phyloP scores from a whole-genome alignment of 1,140 invertebrate genomes.

The Apolygus lucorum region DNA sequence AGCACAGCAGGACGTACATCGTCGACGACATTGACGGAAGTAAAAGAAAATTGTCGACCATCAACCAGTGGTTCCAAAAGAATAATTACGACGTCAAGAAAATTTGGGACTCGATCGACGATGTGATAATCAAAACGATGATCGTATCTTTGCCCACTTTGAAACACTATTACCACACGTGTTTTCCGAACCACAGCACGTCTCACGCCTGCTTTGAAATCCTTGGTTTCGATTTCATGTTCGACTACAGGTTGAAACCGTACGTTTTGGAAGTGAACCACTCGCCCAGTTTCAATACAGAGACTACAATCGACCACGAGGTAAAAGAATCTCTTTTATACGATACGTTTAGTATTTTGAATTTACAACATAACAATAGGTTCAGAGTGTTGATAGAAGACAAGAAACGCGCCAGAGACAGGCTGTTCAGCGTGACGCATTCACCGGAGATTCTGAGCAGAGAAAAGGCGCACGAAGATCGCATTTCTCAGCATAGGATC shows the following conservation, averaged over 20 bases:
- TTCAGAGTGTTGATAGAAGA: conserved; percentile 62
- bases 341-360: conserved; percentile 75
- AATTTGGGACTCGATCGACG: conserved; percentile 75
- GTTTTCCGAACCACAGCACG: conserved; percentile 74
- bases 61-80: conserved; percentile 29
- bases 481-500: conserved; percentile 37
- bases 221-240: conserved; percentile 76
- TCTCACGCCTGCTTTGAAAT: conserved; percentile 84
- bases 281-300: conserved; percentile 83
- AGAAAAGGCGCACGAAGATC: not conserved
- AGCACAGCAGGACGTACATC: conserved; percentile 71
- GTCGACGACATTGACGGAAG: conserved; percentile 69
- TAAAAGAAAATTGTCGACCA: conserved; percentile 48
- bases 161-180: conserved; percentile 78
- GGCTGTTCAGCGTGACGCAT: conserved; percentile 34
- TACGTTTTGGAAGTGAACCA: conserved; percentile 80
- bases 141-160: conserved; percentile 74
- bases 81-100: conserved; percentile 56
- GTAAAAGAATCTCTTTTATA: conserved; percentile 72
- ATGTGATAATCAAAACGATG: conserved; percentile 82
- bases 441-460: conserved; percentile 11
- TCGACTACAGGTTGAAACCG: conserved; percentile 77
- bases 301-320: conserved; percentile 69
- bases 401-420: conserved; percentile 40
- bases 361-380: conserved; percentile 69